Base-by-base conservation (phyloP, 1,140 invertebrate species). In the Lepidostoma basale region DNA sequence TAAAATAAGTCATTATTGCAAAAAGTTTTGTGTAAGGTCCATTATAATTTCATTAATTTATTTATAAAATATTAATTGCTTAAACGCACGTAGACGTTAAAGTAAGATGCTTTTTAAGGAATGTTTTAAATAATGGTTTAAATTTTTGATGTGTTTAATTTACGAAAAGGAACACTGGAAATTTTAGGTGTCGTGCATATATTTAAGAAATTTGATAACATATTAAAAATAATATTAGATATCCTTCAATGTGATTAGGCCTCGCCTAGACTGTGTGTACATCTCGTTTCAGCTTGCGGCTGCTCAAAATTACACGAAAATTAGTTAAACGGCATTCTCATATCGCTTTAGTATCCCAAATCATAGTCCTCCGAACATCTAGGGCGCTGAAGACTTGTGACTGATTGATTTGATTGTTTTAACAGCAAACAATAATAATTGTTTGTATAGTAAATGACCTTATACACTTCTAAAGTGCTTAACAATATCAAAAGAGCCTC, bases 91-190 rank as follows among this genome's bases (percentile, higher is more conserved):
- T 45, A 14, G 9, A 45, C n/a, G n/a, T n/a, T n/a, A 45, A 16
- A 36, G 28, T 22, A 58, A 47, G 45, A 66, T 67, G 68, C 68
- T 70, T 69, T 70, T 20, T 70, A 42, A 56, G 63, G 42, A 33
- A 66, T 49, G 22, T 60, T 52, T 56, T 67, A 62, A 30, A 64
- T 8, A 49, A 23, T 56, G 26, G 40, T 40, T 59, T 64, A 36
- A 64, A 62, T 39, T 67, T 71, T 71, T 63, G 65, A 64, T 71
- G 65, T 71, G 60, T 59, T 70, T 70, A 66, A 66, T 72, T 72
- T 72, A 20, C 33, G 30, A 45, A 16, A 62, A 62, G 16, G 65
- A 44, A 67, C 28, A 64, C 36, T 65, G 20, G 45, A 65, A 62
- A 64, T 62, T 72, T 69, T 72, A 58, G 70, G 59, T 72, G 67